These are phyloP conservation scores for Cancer borealis DNA, from an alignment of 2,888 invertebrate genomes.

Conservation along the genomic window DNA sequence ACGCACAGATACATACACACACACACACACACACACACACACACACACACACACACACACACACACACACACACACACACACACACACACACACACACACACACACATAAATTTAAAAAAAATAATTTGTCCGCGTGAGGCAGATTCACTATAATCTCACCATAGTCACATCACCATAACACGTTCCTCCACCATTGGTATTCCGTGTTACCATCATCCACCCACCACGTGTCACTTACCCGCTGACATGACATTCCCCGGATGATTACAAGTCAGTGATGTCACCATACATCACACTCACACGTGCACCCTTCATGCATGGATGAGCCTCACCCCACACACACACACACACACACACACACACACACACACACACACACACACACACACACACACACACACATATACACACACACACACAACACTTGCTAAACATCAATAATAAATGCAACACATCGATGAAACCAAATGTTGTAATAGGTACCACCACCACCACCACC, in stretches of 20 bases:
- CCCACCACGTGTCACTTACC: neutral
- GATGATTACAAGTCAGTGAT: neutral
- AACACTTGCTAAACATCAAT: too few relatives aligned
- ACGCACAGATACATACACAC: neutral
- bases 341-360: neutral
- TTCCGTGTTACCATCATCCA: neutral
- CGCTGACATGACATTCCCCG: neutral
- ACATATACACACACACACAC: slow-evolving; percentile 5
- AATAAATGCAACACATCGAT: too few relatives aligned
- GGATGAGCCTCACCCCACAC: neutral
- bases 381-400: slow-evolving; percentile 2
- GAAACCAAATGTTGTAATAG: neutral
- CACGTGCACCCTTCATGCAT: neutral
- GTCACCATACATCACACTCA: neutral
- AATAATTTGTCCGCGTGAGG: too few relatives aligned
- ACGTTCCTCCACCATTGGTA: neutral
- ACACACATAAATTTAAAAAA: too few relatives aligned
- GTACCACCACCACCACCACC: neutral
- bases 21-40: neutral
- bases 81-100: neutral
- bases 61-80: slow-evolving; percentile 50
- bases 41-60: slow-evolving; percentile 42
- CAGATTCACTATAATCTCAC: neutral
- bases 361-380: slow-evolving; percentile 17
- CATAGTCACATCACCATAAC: neutral